Evolutionary conservation across 2,888 invertebrate genomes (phyloP), one percentile per base, ranked within the genome.

Genomic region (Gymnocheta viridis): DNA sequence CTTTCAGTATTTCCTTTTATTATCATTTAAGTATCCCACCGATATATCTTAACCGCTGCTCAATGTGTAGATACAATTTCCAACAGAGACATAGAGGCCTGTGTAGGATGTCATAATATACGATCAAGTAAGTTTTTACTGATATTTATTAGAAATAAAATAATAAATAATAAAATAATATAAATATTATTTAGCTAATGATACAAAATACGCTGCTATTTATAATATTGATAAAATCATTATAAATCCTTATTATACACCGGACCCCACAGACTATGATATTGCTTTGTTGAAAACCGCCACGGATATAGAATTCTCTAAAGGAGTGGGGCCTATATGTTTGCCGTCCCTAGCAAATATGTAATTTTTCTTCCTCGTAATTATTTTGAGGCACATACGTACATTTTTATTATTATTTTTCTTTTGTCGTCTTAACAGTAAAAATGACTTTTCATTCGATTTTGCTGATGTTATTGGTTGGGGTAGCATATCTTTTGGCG

Each of bases 321-420:
- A 91, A 0, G 91, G 92, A 35, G 94, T 95, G 4, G 94, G 94
- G 0, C 94, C 95, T 0, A 93, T 92, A 62, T 95, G 95, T 87
- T 89, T 95, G 58, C 95, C 95, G 9, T 73, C 82, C 4, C 0
- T 38, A 0, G 12, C 41, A 5, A 69, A 14, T 14, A 27, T 76
- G 91, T 91, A 84, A 88, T 17, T 35, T 47, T 19, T 9, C 19
- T 44, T 4, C 14, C 0, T 1, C 0, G 2, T 17, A 22, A 9
- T 10, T 10, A 14, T 38, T 38, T 38, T 38, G 2, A n/a, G n/a
- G n/a, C n/a, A n/a, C n/a, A n/a, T n/a, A n/a, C n/a, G n/a, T n/a
- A n/a, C n/a, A 38, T 14, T 1, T 12, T 3, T 7, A 38, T n/a
- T n/a, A n/a, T n/a, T n/a, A n/a, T 14, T 38, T 38, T 12, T 14